A percentile compares a stretch with the other conserved stretches of the same genome.
Conservation (phyloP, 2,888 invertebrate species). For the Ormyrus nitidulus region DNA sequence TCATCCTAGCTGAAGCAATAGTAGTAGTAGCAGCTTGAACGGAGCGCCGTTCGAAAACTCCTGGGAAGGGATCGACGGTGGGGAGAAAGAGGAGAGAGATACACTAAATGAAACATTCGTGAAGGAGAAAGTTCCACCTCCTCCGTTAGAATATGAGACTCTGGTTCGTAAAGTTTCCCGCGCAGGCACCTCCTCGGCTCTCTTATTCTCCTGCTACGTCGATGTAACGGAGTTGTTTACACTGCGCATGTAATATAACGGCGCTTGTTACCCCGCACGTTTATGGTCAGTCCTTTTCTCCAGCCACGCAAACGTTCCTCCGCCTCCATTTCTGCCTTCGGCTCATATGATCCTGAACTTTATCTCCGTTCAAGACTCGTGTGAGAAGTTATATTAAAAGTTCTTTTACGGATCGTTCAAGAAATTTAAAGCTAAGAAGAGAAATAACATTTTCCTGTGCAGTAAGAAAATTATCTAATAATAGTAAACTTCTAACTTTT, state of each 20-base stretch:
- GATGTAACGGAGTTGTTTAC: slow-evolving; percentile 76
- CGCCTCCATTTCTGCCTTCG: neutral
- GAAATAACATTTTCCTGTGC: too few species aligned
- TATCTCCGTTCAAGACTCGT: too few species aligned
- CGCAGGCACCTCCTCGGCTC: slow-evolving; percentile 69
- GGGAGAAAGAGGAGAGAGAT: neutral
- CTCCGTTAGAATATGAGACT: slow-evolving; percentile 71
- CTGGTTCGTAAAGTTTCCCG: slow-evolving; percentile 73
- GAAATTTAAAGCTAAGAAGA: too few species aligned
- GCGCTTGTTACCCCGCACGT: slow-evolving; percentile 44
- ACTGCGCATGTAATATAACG: slow-evolving; percentile 74
- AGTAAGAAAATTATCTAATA: too few species aligned
- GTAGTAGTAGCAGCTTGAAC: too few species aligned
- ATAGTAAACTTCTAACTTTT: too few species aligned
- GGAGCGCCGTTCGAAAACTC: too few species aligned
- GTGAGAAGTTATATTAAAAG: too few species aligned
- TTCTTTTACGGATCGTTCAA: too few species aligned
- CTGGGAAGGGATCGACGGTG: neutral
- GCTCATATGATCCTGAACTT: neutral
- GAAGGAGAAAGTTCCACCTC: slow-evolving; percentile 65
- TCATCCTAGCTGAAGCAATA: too few species aligned
- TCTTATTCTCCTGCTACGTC: slow-evolving; percentile 71
- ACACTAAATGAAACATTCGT: neutral
- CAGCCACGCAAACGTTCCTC: slow-evolving; percentile 4
- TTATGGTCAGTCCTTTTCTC: neutral